Evolutionary conservation across 2,113 vertebrate genomes (phyloP).

Genomic region (Calidris pygmaea): DNA sequence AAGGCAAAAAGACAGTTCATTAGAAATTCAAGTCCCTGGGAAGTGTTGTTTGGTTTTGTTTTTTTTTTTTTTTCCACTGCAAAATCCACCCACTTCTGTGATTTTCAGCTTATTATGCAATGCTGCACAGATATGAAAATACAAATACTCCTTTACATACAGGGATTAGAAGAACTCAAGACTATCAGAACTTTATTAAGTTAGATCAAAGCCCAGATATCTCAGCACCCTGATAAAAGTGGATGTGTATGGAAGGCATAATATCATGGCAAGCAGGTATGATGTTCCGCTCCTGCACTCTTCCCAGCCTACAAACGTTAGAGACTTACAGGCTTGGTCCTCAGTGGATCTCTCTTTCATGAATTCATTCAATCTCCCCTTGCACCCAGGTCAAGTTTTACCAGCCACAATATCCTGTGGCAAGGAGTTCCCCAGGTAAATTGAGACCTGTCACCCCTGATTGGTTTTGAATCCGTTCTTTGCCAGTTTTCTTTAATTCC

Average conservation of each 20-base stretch:
- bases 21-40: not conserved
- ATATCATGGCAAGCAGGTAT: not conserved
- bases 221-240: not conserved
- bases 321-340: not conserved
- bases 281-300: not conserved
- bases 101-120: conserved; percentile 5
- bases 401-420: not conserved
- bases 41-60: not conserved
- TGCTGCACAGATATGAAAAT: not conserved
- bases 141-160: not conserved
- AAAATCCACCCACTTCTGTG: not conserved
- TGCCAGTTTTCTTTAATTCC: not conserved
- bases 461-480: not conserved
- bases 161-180: conserved; percentile 11
- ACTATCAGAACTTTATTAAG: conserved; percentile 35
- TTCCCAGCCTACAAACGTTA: not conserved
- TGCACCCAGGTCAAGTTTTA: not conserved
- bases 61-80: not conserved
- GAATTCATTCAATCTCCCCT: not conserved
- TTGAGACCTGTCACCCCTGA: not conserved
- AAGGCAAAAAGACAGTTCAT: not conserved
- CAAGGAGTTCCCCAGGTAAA: not conserved
- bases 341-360: not conserved
- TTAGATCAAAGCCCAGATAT: conserved; percentile 12
- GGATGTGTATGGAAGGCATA: not conserved